Base-by-base conservation (phyloP, 2,113 vertebrate species). In the Stomatorhinus ivindoensis region DNA sequence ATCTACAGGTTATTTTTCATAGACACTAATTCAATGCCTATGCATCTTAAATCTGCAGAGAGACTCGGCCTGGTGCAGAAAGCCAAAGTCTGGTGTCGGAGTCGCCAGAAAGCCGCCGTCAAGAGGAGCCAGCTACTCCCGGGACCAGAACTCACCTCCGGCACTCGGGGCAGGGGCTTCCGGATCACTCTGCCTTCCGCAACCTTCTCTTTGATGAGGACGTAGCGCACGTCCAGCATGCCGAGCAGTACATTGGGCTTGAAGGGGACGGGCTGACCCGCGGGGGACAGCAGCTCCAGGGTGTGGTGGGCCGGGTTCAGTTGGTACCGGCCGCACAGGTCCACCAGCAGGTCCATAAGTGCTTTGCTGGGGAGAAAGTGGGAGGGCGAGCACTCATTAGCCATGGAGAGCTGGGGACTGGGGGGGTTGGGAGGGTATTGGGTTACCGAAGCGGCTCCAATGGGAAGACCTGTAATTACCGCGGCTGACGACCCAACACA, bases 341-440 rank as follows among this genome's bases (percentile, higher is more conserved):
- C 98, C n/a, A 99, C 97, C 94, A 99, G 93, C 0, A 99, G 92
- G 94, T 99, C 98, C 98, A 99, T 99, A 95, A 99, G 95, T 47
- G 98, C 97, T 93, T 97, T 97, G 93, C 98, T 99, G 95, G 11
- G 89, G 88, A 94, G 89, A 87, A 88, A 93, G 85, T 86, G 42
- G 90, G 42, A 91, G 85, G 19, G 87, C 8, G 0, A 21, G 19
- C 39, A 35, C 88, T 2, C 0, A 0, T 93, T 89, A 93, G 84
- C 13, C 86, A 3, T 50, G 86, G 17, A 89, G 24, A 80, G 7
- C 27, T 7, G 15, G 24, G 3, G 50, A 89, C 91, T 89, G 19
- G 55, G 55, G 55, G 7, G 55, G 7, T 21, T 17, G 61, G 58
- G 58, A 27, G n/a, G 2, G 27, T 27, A 27, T 31, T 4, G 88